These are phyloP conservation scores for Aphis craccivora DNA, from an alignment of 1,140 invertebrate genomes.

Conservation along the genomic window DNA sequence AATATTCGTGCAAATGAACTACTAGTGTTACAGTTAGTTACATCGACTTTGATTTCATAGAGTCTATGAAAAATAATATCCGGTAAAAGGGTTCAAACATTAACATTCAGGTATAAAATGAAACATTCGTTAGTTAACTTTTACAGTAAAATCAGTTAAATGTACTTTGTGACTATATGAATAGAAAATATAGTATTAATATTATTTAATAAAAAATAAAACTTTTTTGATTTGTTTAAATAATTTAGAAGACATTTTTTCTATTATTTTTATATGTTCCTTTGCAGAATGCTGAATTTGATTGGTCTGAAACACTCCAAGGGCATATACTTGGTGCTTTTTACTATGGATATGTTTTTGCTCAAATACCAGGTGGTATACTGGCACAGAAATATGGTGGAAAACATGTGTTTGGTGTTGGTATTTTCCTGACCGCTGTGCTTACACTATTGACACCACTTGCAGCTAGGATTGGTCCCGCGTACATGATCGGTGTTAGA, in stretches of 20 bases:
- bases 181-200: neutral
- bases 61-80: neutral
- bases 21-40: neutral
- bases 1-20: neutral
- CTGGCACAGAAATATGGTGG: conserved; percentile 69
- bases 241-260: neutral
- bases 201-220: too few relatives aligned
- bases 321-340: conserved; percentile 69
- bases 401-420: conserved; percentile 67
- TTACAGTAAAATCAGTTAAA: too few relatives aligned
- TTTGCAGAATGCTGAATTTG: conserved; percentile 65
- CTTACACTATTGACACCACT: conserved; percentile 65
- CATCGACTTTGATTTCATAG: neutral
- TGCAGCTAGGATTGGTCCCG: conserved; percentile 62
- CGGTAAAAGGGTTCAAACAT: neutral
- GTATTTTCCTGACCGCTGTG: conserved; percentile 66
- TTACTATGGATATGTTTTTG: conserved; percentile 72
- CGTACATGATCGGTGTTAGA: conserved; percentile 66
- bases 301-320: conserved; percentile 73
- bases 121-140: too few relatives aligned
- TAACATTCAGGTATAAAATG: neutral
- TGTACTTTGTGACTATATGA: neutral
- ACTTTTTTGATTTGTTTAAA: neutral
- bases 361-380: conserved; percentile 71
- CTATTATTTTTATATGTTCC: conserved; percentile 21